Base-by-base conservation (phyloP, 2,888 invertebrate genomes). In the Heliconius aoede region DNA sequence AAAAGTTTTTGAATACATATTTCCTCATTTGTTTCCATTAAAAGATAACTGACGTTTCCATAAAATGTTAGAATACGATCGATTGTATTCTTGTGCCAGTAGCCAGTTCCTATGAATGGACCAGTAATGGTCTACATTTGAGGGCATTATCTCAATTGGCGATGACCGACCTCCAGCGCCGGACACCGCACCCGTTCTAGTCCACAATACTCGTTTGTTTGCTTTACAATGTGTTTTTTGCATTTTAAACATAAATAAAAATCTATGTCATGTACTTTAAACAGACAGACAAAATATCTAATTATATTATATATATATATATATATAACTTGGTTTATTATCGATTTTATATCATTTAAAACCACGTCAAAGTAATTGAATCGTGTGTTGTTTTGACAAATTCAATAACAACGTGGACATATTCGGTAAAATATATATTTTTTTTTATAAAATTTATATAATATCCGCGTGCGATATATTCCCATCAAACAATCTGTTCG, bases 51-150 rank as follows among this genome's bases (percentile, higher is more conserved):
- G 11, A 36, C 15, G 36, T 24, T 1, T 65, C 1, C 8, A 40
- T 65, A 24, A 15, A 65, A 24, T 40, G 40, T 36, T 65, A n/a
- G 4, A n/a, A 51, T 69, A 51, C 46, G 18, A 30, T 55, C 8
- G n/a, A 24, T 36, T 88, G 87, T 88, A 89, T 89, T 91, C 85
- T 85, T 85, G 80, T 85, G 86, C 86, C 86, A 88, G 87, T 89
- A 84, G 89, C 88, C 89, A 89, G 91, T 89, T 89, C 86, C 91
- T 90, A 90, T 92, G 92, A 91, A 92, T 91, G 88, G 91, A 88
- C 88, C 89, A 90, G 93, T 93, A 93, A 94, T 94, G 90, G 93
- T 93, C 88, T 93, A 91, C 92, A 92, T 93, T 92, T 91, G 91
- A 88, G 87, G 88, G 90, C 88, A 93, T 94, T 94, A 93, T 91